Conservation (phyloP, 2,113 vertebrate species). For the Motacilla tschutschensis region DNA sequence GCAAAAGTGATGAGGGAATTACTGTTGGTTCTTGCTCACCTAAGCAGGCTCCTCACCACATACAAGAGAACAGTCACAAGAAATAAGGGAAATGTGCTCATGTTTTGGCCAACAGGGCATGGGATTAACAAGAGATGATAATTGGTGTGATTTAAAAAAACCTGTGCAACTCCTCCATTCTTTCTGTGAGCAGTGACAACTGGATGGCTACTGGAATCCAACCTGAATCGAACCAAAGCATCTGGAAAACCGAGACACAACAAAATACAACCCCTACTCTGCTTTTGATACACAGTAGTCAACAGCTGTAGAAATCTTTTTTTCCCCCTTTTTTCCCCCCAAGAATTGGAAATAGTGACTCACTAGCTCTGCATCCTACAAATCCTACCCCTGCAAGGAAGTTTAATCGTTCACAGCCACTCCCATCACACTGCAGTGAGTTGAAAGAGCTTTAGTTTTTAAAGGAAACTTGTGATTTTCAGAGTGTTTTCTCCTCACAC, state of each 20-base stretch:
- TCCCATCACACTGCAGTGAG: not conserved
- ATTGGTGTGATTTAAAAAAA: not conserved
- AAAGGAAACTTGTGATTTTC: conserved; percentile 29
- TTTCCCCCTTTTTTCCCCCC: accelerated
- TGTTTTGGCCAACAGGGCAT: not conserved
- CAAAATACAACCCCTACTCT: not conserved
- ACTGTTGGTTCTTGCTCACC: not conserved
- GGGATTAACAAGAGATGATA: not conserved
- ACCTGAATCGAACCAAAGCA: not conserved
- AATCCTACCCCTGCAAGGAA: not conserved
- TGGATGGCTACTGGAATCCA: not conserved
- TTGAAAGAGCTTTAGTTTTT: conserved; percentile 3
- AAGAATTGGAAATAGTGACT: not conserved
- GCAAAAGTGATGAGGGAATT: not conserved
- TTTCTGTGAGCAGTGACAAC: not conserved
- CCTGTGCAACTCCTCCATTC: not conserved
- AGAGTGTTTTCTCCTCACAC: not conserved
- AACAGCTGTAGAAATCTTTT: not conserved
- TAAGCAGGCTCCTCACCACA: not conserved
- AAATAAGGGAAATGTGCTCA: not conserved
- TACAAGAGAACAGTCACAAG: not conserved
- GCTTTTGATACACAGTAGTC: not conserved
- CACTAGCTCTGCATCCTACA: not conserved
- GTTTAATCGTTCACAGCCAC: not conserved
- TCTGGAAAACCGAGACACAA: not conserved